Base-by-base conservation (phyloP, 2,888 invertebrate genomes). In the Molorchus minor region DNA sequence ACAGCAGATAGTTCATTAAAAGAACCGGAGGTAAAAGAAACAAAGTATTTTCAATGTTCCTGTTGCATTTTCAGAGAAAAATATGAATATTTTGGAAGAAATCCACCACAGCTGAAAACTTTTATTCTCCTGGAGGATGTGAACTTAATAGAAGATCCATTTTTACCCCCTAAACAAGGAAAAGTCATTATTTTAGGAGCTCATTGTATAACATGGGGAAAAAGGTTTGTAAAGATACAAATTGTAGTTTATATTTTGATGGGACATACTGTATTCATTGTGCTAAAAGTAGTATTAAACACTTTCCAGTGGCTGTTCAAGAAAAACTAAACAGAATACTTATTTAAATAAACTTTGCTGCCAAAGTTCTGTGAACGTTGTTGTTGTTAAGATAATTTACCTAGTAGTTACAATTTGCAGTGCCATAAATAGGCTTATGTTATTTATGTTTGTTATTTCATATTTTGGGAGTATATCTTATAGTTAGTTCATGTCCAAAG, bases 81-180 rank as follows among this genome's bases (percentile, higher is more conserved):
- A 65, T 91, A 87, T 55, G 87, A 93, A 68, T 94, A 90, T 74
- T 90, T 87, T 78, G 94, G 94, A 16, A 83, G 79, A 10, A 84
- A 85, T 61, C 92, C 94, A 17, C 88, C 90, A 2, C 93, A 92
- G 77, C 85, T 88, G 1, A 86, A 87, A 64, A 85, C 87, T 56
- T 82, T 92, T 33, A 78, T 81, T 29, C 86, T 93, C 54, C 81
- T 84, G 66, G 92, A 93, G 76, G 86, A 91, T 25, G 88, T 87
- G 61, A 96, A 90, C 78, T 80, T 94, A 0, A 90, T 92, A 86
- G 90, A 90, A 73, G 94, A 95, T 81, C 95, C 95, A 0, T 95
- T 94, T 75, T 86, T 87, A 71, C 85, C 89, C 1, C 87, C 88
- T 3, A 87, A 87, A 54, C 88, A 86, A 76, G 87, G 89, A n/a